These are phyloP conservation scores for Delichon dasypus DNA, from an alignment of 2,797 vertebrate species.

Conservation along the genomic window DNA sequence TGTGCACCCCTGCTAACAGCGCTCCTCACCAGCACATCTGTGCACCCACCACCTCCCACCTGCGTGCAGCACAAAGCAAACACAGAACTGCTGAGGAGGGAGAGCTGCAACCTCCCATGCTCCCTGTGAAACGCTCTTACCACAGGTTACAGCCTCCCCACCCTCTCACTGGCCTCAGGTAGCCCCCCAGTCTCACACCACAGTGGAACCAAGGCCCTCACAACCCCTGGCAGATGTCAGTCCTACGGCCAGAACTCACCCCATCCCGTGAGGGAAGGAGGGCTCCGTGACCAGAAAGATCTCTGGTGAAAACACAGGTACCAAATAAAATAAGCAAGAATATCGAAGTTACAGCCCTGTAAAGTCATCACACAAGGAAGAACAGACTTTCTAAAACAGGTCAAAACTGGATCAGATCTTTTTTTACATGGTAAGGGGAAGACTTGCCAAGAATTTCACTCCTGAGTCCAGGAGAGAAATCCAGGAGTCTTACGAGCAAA, in stretches of 20 bases:
- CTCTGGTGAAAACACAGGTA: neutral
- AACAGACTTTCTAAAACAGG: neutral
- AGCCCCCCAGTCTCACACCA: neutral
- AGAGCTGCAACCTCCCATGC: neutral
- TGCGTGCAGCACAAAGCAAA: neutral
- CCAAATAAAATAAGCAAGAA: neutral
- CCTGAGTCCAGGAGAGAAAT: neutral
- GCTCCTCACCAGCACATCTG: fast-evolving
- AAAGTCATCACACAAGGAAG: neutral
- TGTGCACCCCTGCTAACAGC: fast-evolving
- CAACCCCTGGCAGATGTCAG: neutral
- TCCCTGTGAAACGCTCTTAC: neutral
- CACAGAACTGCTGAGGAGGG: neutral
- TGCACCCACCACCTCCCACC: neutral
- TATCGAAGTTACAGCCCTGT: neutral
- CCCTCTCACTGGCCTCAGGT: neutral
- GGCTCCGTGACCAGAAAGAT: fast-evolving
- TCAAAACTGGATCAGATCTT: neutral
- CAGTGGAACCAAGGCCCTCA: neutral
- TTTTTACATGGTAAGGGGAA: neutral
- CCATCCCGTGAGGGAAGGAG: neutral
- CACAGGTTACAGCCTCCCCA: neutral
- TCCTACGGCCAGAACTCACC: neutral
- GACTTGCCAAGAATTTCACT: neutral
- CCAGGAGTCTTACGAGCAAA: neutral